Percentiles rank a stretch among this genome's conserved stretches.
Evolutionary conservation across 2,797 vertebrate genomes (phyloP).

Genomic region (Kryptopterus vitreolus): DNA sequence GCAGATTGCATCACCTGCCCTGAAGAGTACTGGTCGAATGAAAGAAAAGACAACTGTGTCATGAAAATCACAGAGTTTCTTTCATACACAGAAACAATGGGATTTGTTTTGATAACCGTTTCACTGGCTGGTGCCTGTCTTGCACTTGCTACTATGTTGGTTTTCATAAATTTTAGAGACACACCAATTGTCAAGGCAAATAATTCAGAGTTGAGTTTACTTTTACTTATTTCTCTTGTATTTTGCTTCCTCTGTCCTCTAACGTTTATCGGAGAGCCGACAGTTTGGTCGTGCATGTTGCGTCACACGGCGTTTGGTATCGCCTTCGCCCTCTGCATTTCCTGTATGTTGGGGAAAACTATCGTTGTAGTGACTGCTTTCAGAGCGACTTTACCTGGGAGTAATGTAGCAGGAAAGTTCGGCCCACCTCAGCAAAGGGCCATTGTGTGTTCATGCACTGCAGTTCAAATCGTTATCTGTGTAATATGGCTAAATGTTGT

Average conservation of each 20-base stretch:
- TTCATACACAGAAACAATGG: slow-evolving; percentile 69
- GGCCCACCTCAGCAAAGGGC: slow-evolving; percentile 69
- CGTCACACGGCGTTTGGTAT: slow-evolving; percentile 58
- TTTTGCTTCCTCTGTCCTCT: slow-evolving; percentile 63
- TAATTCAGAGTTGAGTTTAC: slow-evolving; percentile 74
- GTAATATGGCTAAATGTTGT: slow-evolving; percentile 68
- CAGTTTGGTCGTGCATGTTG: slow-evolving; percentile 58
- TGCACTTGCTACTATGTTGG: slow-evolving; percentile 57
- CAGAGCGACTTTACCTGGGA: slow-evolving; percentile 68
- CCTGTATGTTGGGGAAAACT: slow-evolving; percentile 75
- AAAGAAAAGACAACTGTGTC: slow-evolving; percentile 65
- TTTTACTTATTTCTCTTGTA: slow-evolving; percentile 70
- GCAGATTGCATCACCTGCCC: slow-evolving; percentile 69
- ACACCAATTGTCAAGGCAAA: slow-evolving; percentile 77
- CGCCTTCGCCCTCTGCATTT: slow-evolving; percentile 76
- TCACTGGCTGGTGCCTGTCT: slow-evolving; percentile 70
- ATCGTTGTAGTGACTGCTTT: slow-evolving; percentile 75
- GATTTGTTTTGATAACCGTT: slow-evolving; percentile 64
- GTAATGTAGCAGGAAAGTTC: slow-evolving; percentile 60
- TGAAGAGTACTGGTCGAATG: slow-evolving; percentile 71
- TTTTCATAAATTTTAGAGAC: slow-evolving; percentile 65
- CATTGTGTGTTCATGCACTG: slow-evolving; percentile 70
- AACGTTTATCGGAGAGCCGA: slow-evolving; percentile 54
- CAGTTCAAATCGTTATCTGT: slow-evolving; percentile 65
- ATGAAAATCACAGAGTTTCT: slow-evolving; percentile 72